Evolutionary conservation across 2,113 vertebrate genomes (phyloP).

Genomic region (Gopherus flavomarginatus): DNA sequence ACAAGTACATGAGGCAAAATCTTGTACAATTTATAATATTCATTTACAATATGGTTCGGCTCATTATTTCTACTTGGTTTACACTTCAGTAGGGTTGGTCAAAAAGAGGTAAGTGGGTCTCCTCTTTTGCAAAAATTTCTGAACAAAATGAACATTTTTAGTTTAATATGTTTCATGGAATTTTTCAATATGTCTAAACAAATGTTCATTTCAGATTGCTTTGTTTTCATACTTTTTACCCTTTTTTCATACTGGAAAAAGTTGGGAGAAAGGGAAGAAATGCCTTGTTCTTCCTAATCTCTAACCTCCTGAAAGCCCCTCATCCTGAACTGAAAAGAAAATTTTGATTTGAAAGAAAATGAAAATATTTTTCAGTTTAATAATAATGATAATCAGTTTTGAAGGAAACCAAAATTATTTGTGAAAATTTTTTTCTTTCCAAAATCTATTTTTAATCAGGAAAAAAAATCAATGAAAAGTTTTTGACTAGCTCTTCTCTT

Average conservation of each 20-base stretch:
- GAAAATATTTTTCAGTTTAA: too few species aligned
- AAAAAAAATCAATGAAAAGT: too few species aligned
- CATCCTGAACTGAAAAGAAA: not conserved
- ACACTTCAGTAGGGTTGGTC: not conserved
- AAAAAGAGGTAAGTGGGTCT: not conserved
- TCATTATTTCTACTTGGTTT: not conserved
- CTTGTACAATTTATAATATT: not conserved
- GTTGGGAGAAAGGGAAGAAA: not conserved
- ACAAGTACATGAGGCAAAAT: not conserved
- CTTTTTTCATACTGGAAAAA: not conserved
- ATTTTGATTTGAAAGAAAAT: not conserved
- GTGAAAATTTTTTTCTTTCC: too few species aligned
- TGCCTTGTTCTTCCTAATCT: too few species aligned
- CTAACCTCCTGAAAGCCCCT: too few species aligned
- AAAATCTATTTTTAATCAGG: too few species aligned
- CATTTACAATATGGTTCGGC: not conserved
- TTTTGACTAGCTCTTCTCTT: too few species aligned
- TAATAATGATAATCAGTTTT: too few species aligned
- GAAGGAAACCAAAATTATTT: not conserved
- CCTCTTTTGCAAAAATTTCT: not conserved
- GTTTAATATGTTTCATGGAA: not conserved
- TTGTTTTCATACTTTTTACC: not conserved
- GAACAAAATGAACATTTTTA: not conserved
- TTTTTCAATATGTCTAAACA: not conserved
- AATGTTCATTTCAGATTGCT: not conserved